phyloP scores from a whole-genome alignment of 2,113 vertebrate genomes.

The Electrona antarctica region DNA sequence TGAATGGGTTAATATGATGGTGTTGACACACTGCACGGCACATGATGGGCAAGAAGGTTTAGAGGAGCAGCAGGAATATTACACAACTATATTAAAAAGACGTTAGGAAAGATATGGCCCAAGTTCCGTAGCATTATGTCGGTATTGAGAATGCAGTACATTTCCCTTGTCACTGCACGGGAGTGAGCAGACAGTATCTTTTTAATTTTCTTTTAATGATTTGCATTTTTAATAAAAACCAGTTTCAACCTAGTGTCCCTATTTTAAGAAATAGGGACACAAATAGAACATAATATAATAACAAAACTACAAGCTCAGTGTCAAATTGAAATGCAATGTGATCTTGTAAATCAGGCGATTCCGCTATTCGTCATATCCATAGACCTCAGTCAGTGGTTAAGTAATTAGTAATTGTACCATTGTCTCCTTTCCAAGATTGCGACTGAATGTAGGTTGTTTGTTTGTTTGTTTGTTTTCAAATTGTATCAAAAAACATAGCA shows the following conservation, averaged over 20 bases:
- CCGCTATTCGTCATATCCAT: too few species aligned
- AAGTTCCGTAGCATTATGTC: constrained; percentile 10
- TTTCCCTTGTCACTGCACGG: constrained; percentile 23
- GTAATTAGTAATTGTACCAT: constrained; percentile 37
- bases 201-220: too few species aligned
- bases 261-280: too few species aligned
- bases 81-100: constrained; percentile 62
- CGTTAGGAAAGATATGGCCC: constrained; percentile 54
- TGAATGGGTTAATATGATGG: constrained; percentile 60
- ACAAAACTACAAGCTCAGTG: too few species aligned
- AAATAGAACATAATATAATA: too few species aligned
- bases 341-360: too few species aligned
- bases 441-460: constrained; percentile 5
- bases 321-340: too few species aligned
- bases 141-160: constrained; percentile 22
- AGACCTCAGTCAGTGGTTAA: too few species aligned
- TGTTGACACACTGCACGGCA: constrained; percentile 53
- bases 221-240: too few species aligned
- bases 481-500: constrained; percentile 21
- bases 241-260: too few species aligned
- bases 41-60: constrained; percentile 51
- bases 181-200: background rate
- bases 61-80: constrained; percentile 57
- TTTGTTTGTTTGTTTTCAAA: background rate
- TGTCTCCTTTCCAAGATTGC: constrained; percentile 9